These are phyloP conservation scores for Actias luna DNA, from an alignment of 2,888 invertebrate genomes.

Conservation along the genomic window DNA sequence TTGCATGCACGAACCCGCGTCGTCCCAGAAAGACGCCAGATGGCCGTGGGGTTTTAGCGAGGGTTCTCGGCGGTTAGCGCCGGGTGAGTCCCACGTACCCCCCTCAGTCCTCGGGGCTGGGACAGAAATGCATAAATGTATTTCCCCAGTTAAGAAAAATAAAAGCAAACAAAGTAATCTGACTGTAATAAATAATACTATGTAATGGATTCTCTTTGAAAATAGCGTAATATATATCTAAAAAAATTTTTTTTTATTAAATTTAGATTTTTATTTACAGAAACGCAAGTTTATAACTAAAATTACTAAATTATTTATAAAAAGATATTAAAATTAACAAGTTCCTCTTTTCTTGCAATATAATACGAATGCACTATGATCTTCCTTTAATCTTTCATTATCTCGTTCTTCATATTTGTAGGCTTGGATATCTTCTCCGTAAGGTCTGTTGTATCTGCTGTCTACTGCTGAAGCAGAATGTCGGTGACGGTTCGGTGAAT, in stretches of 20 bases:
- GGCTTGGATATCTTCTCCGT: constrained; percentile 5
- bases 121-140: no score
- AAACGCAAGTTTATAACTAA: constrained; percentile 15
- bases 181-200: background rate
- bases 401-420: constrained; percentile 48
- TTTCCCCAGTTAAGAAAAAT: no score
- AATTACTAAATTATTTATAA: background rate
- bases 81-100: no score
- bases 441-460: constrained; percentile 9
- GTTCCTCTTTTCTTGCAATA: constrained; percentile 62
- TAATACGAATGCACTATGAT: constrained; percentile 45
- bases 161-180: background rate
- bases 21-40: no score
- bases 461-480: constrained; percentile 31
- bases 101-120: no score
- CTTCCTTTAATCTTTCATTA: constrained; percentile 47
- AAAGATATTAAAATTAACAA: constrained; percentile 39
- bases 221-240: no score
- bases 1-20: no score
- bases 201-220: no score
- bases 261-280: constrained; percentile 14
- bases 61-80: no score
- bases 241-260: background rate
- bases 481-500: constrained; percentile 51
- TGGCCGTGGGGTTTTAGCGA: no score